Evolutionary conservation across 1,140 invertebrate species (phyloP).

Genomic region (Drosophila lacertosa): DNA sequence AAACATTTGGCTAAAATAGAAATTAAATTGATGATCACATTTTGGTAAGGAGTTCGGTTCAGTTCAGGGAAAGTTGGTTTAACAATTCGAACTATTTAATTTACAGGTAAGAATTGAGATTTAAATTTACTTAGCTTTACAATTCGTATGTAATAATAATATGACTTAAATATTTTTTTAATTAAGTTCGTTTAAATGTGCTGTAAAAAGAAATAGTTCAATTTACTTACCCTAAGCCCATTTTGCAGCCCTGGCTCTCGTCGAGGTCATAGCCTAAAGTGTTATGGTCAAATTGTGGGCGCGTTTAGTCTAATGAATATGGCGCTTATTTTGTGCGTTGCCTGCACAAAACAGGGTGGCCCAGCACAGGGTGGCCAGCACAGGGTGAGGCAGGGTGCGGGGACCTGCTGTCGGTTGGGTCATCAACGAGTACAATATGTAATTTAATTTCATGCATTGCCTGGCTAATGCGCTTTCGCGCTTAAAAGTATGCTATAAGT

Average conservation of each 20-base stretch:
- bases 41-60: neutral
- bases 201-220: neutral
- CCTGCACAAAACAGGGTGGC: slow-evolving; percentile 20
- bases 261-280: slow-evolving; percentile 36
- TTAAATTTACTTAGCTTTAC: no score
- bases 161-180: no score
- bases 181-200: no score
- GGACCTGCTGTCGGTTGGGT: slow-evolving; percentile 7
- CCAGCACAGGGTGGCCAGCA: neutral
- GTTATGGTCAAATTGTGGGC: slow-evolving; percentile 28
- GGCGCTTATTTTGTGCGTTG: slow-evolving; percentile 12
- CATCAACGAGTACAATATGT: slow-evolving; percentile 54
- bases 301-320: slow-evolving; percentile 41
- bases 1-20: neutral
- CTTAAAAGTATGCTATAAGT: slow-evolving; percentile 77
- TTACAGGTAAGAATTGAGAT: no score
- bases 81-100: no score
- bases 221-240: neutral
- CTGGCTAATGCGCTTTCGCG: slow-evolving; percentile 79
- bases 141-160: no score
- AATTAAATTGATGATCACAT: neutral
- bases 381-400: neutral
- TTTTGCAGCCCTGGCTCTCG: slow-evolving; percentile 26
- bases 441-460: slow-evolving; percentile 81
- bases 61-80: no score